A percentile compares a stretch with the other conserved stretches of the same genome.
These are phyloP conservation scores for Indicator maculatus DNA, from an alignment of 2,113 vertebrate genomes.

Conservation along the genomic window DNA sequence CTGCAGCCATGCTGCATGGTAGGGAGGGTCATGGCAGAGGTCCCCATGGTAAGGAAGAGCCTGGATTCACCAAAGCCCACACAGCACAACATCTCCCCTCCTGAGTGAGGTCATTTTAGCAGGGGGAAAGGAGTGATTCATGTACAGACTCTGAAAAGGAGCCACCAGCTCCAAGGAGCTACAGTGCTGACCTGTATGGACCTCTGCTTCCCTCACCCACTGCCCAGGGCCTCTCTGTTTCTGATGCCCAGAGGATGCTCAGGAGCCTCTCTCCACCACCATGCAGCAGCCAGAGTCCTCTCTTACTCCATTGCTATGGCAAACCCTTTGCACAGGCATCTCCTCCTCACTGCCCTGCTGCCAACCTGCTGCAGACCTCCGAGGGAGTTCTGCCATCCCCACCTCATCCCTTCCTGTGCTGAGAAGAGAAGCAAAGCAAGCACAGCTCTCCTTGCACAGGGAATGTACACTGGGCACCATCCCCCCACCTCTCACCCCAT, in stretches of 20 bases:
- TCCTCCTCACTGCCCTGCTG: neutral
- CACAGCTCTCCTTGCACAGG: neutral
- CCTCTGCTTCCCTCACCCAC: rapidly evolving
- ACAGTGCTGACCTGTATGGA: neutral
- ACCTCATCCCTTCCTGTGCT: neutral
- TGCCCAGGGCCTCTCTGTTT: neutral
- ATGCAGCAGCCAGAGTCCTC: neutral
- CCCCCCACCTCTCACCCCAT: rapidly evolving
- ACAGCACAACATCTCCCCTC: neutral
- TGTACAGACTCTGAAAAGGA: neutral
- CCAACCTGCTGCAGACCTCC: neutral
- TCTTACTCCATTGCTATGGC: conserved; percentile 40
- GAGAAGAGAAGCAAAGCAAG: neutral
- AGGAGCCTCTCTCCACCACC: neutral
- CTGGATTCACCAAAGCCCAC: neutral
- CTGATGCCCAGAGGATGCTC: neutral
- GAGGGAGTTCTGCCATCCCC: neutral
- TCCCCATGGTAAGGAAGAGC: neutral
- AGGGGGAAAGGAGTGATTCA: neutral
- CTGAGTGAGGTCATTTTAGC: neutral
- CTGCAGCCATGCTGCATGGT: neutral
- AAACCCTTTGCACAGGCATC: neutral
- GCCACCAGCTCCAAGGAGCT: neutral
- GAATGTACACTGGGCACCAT: rapidly evolving
- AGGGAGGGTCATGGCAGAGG: neutral